Base-by-base conservation (phyloP, 2,113 vertebrate genomes). In the Neoarius graeffei region DNA sequence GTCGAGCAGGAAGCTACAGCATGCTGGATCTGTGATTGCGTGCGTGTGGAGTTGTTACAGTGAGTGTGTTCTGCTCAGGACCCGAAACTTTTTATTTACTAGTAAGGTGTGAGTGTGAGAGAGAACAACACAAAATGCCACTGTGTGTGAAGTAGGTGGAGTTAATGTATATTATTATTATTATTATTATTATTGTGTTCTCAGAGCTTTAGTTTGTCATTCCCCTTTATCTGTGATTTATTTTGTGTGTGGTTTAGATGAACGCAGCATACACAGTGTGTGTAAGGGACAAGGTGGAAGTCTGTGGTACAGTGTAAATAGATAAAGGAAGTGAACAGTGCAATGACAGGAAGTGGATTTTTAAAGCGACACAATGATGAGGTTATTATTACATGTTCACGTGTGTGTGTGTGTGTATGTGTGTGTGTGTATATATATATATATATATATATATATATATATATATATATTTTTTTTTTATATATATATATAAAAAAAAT, bases 251-350 rank as follows among this genome's bases (percentile, higher is more conserved):
- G 69, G 62, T 81, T 67, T 50, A 48, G 25, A 76, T 35, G 81
- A 85, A 67, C 42, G 35, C 48, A 84, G 56, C 17, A 54, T 88
- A 85, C 59, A 88, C 81, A 73, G 86, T 56, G 86, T 66, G 81
- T 69, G 76, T 77, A 57, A 82, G 90, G 42, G 42, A 56, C 25
- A 48, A 67, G 62, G 82, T 81, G 66, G 64, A 85, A 81, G 90
- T 89, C 88, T 91, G 81, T 73, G 90, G 89, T 89, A 90, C 85
- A 82, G 57, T 90, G 90, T 89, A 90, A 89, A 88, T 86, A 77
- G 84, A 88, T 81, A 73, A 69, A 71, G 88, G 23, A 59, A 82
- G 87, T 84, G 66, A 64, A 81, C 85, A 64, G 87, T 90, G 88
- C 88, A 90, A 90, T 90, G 89, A 91, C 82, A 86, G 81, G 64